These are phyloP conservation scores for Halcyon senegalensis DNA, from an alignment of 2,113 vertebrate genomes.

Conservation along the genomic window DNA sequence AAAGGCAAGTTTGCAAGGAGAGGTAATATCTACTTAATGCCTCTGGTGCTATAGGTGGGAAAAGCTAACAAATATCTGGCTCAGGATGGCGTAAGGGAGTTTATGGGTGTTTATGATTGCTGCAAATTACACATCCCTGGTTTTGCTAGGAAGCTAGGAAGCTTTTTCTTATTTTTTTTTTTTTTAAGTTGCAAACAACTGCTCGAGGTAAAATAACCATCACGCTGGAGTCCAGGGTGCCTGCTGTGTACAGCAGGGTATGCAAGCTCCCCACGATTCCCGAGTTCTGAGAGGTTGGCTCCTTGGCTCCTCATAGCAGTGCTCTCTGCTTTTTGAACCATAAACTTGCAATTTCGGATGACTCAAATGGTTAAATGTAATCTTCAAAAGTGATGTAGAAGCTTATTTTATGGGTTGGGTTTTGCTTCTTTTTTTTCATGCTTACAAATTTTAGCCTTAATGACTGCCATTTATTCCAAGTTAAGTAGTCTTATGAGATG, in stretches of 20 bases:
- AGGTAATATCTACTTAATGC: background rate
- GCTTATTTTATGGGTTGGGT: background rate
- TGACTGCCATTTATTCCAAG: background rate
- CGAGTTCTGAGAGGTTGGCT: background rate
- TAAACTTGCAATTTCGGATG: background rate
- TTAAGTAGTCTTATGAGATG: background rate
- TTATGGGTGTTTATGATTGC: background rate
- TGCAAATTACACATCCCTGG: background rate
- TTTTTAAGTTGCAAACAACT: background rate
- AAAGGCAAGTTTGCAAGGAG: background rate
- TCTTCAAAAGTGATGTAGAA: background rate
- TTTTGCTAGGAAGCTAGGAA: background rate
- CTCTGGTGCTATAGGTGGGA: background rate
- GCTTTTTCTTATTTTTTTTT: background rate
- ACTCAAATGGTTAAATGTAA: background rate
- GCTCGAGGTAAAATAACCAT: background rate
- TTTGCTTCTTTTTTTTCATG: background rate
- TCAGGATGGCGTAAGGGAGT: background rate
- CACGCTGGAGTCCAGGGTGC: background rate
- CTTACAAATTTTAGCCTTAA: background rate
- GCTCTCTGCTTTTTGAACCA: background rate
- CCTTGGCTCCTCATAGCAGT: background rate
- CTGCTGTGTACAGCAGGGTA: accelerated
- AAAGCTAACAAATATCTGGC: background rate
- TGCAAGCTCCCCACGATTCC: accelerated